These are phyloP conservation scores for Lycia hirtaria DNA, from an alignment of 2,888 invertebrate species.

Conservation along the genomic window DNA sequence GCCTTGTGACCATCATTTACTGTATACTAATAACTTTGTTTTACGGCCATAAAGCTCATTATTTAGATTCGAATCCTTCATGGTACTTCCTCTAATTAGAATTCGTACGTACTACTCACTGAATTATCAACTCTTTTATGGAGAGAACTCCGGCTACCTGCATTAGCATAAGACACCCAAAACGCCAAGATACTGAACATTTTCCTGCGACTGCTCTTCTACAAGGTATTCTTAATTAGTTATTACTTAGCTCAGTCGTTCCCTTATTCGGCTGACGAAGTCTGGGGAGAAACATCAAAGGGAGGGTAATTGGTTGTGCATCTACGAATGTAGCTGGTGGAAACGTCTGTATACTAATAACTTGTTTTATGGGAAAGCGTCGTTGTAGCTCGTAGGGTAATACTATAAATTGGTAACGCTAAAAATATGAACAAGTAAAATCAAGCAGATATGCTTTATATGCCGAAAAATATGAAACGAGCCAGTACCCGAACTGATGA, in stretches of 20 bases:
- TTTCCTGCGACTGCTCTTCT: constrained; percentile 19
- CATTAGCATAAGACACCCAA: constrained; percentile 20
- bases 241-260: constrained; percentile 17
- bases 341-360: no score
- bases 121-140: no score
- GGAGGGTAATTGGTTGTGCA: constrained; percentile 16
- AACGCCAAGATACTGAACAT: constrained; percentile 15
- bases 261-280: constrained; percentile 8
- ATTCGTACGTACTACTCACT: no score
- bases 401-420: background rate
- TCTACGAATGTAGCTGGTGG: constrained; percentile 10
- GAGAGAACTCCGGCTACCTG: background rate
- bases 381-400: background rate
- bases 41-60: no score
- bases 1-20: no score
- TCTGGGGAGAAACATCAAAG: constrained; percentile 23
- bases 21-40: no score
- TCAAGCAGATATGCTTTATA: no score
- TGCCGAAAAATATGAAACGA: no score
- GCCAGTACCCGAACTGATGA: no score
- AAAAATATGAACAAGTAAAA: no score
- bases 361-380: constrained; percentile 6
- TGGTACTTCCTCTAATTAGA: no score
- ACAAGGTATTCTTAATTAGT: constrained; percentile 26
- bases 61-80: no score